Base-by-base conservation (phyloP, 2,797 vertebrate species). In the Pogoniulus pusillus region DNA sequence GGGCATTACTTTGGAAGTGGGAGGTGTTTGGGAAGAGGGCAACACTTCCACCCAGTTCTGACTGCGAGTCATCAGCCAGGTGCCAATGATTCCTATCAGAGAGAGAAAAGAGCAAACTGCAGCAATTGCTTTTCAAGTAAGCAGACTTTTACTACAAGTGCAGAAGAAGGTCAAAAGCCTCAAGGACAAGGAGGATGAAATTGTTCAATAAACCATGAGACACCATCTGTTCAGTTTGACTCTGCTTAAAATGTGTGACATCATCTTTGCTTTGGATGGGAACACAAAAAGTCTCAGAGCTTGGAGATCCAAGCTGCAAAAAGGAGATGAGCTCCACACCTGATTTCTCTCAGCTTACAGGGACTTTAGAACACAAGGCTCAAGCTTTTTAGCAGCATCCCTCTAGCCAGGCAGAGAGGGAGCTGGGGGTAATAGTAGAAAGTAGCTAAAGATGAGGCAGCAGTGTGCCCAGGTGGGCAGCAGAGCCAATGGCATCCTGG, bases 131-230 rank as follows among this genome's bases (percentile, higher is more conserved):
- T 82, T 66, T 45, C 12, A 83, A 82, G 82, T 0, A 16, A 87
- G 76, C 66, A 75, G 76, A 27, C n/a, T 85, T 82, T 6, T 69
- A 72, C 59, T 79, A n/a, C 55, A 75, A 81, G 70, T 6, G 19
- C 34, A 91, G 43, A 55, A 8, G 6, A 76, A 77, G 68, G 91
- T 91, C 43, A 92, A 57, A 94, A 83, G 66, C 70, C 70, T 83
- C 73, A 84, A 85, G 80, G 83, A 81, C 85, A 5, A 70, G 66
- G 4, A 76, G 80, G 74, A 20, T 66, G 68, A 60, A 63, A 35
- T 2, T 47, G 74, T 1, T 86, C 64, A 90, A 30, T 35, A 90
- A 82, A 55, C 9, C 81, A 76, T 8, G 77, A 89, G 66, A 79
- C 87, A 86, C 77, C 87, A 88, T 73, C 89, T 90, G 78, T 3